Conservation (phyloP, 2,888 invertebrate species). For the Emesis castigata region DNA sequence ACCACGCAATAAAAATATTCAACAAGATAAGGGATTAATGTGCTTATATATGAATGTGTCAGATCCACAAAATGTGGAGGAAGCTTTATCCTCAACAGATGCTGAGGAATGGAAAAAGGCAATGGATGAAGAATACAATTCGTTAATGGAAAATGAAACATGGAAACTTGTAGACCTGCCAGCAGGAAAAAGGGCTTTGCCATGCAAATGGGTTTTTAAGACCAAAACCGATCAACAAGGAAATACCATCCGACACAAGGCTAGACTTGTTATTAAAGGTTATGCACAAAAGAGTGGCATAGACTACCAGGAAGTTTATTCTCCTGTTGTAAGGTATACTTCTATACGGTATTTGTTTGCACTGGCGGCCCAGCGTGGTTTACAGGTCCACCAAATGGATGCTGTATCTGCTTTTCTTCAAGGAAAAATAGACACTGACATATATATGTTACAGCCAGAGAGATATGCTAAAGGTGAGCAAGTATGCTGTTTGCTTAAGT, state of each 20-base stretch:
- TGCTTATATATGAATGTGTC: neutral
- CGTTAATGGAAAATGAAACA: slow-evolving; percentile 2
- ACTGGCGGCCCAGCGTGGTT: slow-evolving; percentile 28
- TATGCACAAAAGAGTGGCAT: slow-evolving; percentile 6
- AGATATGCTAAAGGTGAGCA: slow-evolving; percentile 36
- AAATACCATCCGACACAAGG: slow-evolving; percentile 30
- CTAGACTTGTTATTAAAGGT: slow-evolving; percentile 39
- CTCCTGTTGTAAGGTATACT: slow-evolving; percentile 60
- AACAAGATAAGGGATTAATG: neutral
- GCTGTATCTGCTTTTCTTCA: slow-evolving; percentile 56
- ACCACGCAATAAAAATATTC: neutral
- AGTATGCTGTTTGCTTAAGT: slow-evolving; percentile 54
- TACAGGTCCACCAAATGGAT: slow-evolving; percentile 56
- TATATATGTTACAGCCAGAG: slow-evolving; percentile 55
- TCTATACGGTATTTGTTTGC: slow-evolving; percentile 49
- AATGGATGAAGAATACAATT: neutral
- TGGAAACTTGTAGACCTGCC: neutral
- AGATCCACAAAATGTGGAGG: slow-evolving; percentile 13
- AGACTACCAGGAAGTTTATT: neutral
- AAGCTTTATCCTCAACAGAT: slow-evolving; percentile 2
- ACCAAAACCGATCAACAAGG: slow-evolving; percentile 47
- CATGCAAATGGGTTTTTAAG: slow-evolving; percentile 47
- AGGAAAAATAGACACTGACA: slow-evolving; percentile 56
- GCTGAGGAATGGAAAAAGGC: slow-evolving; percentile 9
- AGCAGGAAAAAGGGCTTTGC: slow-evolving; percentile 21